These are phyloP conservation scores for Altica lythri DNA, from an alignment of 2,888 invertebrate genomes.

Conservation along the genomic window DNA sequence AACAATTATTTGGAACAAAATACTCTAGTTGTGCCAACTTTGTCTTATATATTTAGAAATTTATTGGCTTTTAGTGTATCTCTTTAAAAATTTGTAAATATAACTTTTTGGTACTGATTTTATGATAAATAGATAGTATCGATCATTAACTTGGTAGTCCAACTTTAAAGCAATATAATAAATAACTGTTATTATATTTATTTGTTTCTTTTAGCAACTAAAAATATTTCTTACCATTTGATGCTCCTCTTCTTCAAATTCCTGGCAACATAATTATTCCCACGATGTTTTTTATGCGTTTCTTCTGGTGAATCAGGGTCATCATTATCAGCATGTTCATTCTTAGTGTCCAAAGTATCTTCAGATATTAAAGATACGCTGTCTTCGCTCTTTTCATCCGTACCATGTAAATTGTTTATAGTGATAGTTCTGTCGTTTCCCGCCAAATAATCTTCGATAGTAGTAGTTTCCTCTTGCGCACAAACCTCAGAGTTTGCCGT, in stretches of 20 bases:
- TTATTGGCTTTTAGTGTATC: too few species aligned
- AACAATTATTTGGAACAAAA: too few species aligned
- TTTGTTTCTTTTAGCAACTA: too few species aligned
- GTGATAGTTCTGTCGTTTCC: conserved; percentile 48
- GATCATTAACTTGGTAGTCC: too few species aligned
- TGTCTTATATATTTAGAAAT: too few species aligned
- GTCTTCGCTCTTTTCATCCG: conserved; percentile 32
- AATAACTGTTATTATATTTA: too few species aligned
- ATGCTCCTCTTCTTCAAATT: conserved; percentile 38
- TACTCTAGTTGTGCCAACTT: too few species aligned
- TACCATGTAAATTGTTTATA: conserved; percentile 37
- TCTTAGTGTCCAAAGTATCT: conserved; percentile 30
- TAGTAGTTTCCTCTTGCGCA: conserved; percentile 52
- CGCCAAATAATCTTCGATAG: conserved; percentile 51
- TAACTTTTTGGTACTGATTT: too few species aligned
- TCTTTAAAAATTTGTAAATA: too few species aligned
- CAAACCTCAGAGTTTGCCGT: conserved; percentile 38
- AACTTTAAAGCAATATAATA: too few species aligned
- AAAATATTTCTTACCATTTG: conserved; percentile 45
- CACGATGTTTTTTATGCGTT: conserved; percentile 17
- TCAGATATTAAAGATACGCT: conserved; percentile 39
- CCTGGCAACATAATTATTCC: conserved; percentile 31
- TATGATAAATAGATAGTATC: too few species aligned
- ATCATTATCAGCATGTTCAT: conserved; percentile 24
- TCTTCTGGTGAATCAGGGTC: conserved; percentile 1